A percentile compares a stretch with the other conserved stretches of the same genome.
Evolutionary conservation across 2,113 vertebrate species (phyloP).

Genomic region (Dicentrarchus labrax): DNA sequence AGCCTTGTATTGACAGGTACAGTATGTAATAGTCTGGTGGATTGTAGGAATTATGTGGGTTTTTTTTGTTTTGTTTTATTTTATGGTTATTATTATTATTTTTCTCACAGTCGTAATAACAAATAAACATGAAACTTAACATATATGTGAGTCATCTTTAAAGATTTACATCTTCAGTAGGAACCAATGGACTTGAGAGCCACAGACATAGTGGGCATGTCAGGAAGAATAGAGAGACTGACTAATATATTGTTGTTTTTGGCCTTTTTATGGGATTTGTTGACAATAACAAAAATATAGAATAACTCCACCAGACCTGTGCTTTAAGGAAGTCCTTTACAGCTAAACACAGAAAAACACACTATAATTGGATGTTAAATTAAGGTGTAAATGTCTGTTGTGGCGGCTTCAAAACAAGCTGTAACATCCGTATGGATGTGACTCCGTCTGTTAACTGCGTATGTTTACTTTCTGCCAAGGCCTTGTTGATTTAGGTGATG

Average conservation of each 20-base stretch:
- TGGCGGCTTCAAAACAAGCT: slow-evolving; percentile 14
- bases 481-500: slow-evolving; percentile 73
- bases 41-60: no score
- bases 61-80: no score
- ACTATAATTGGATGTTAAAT: slow-evolving; percentile 18
- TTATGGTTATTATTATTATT: no score
- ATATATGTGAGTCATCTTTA: neutral
- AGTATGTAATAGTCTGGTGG: no score
- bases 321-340: neutral
- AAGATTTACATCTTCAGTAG: no score
- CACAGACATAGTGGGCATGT: no score
- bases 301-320: neutral
- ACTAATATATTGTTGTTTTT: no score
- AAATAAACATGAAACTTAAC: neutral
- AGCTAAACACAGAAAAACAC: neutral
- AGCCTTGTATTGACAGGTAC: no score
- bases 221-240: no score
- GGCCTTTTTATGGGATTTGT: no score
- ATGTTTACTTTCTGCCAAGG: slow-evolving; percentile 51
- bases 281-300: neutral
- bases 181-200: no score
- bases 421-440: slow-evolving; percentile 9
- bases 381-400: slow-evolving; percentile 21
- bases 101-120: no score
- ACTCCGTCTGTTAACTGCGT: slow-evolving; percentile 21